Evolutionary conservation across 2,113 vertebrate genomes (phyloP).

Genomic region (Macaca fascicularis): DNA sequence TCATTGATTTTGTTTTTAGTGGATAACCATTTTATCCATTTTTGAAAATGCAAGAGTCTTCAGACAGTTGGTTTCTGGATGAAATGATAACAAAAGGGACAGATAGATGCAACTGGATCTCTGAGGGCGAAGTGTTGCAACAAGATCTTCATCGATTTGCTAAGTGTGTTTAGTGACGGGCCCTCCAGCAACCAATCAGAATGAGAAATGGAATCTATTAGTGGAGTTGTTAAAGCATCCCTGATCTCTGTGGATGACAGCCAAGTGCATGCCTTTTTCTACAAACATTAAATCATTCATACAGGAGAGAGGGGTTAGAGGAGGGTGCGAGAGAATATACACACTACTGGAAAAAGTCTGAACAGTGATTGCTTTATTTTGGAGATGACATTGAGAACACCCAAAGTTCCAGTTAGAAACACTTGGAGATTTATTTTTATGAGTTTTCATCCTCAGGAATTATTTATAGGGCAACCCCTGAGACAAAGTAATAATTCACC

Average conservation of each 20-base stretch:
- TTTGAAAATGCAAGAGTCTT: not conserved
- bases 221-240: not conserved
- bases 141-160: not conserved
- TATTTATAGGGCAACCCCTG: conserved; percentile 76
- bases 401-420: conserved; percentile 51
- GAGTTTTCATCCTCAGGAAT: conserved; percentile 53
- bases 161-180: not conserved
- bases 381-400: conserved; percentile 49
- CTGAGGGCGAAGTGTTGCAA: not conserved
- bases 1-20: not conserved
- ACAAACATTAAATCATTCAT: conserved; percentile 43
- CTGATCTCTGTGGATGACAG: conserved; percentile 34
- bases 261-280: not conserved
- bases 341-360: not conserved
- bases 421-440: conserved; percentile 67
- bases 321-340: not conserved
- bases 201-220: conserved; percentile 48
- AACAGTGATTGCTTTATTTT: conserved; percentile 50
- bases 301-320: not conserved
- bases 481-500: conserved; percentile 81
- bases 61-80: not conserved
- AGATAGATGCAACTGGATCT: not conserved
- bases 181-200: conserved; percentile 38
- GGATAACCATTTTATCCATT: not conserved
- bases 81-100: not conserved